phyloP scores from a whole-genome alignment of 2,888 invertebrate genomes.

The Lasioglossum marginatum region DNA sequence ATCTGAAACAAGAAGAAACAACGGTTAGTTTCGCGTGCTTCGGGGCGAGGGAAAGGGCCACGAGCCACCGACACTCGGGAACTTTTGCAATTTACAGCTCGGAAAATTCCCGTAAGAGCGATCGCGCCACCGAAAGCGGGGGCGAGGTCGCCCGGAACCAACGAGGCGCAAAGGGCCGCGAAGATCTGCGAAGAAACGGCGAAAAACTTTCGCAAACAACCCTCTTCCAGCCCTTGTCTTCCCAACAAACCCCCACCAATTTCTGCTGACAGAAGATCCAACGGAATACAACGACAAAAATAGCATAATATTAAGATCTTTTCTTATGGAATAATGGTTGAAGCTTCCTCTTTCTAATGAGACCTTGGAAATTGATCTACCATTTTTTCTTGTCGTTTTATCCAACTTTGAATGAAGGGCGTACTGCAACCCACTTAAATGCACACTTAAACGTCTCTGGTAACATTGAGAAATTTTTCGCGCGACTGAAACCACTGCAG shows the following conservation, averaged over 20 bases:
- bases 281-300: too few species aligned
- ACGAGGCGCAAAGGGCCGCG: not conserved
- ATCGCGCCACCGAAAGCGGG: constrained; percentile 69
- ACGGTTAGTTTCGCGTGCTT: constrained; percentile 60
- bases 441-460: too few species aligned
- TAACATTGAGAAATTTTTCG: too few species aligned
- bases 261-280: too few species aligned
- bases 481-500: too few species aligned
- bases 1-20: constrained; percentile 77
- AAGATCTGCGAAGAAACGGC: not conserved
- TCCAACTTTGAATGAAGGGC: too few species aligned
- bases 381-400: too few species aligned
- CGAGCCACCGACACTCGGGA: constrained; percentile 60
- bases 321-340: too few species aligned
- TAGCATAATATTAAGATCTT: too few species aligned
- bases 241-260: not conserved
- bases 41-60: constrained; percentile 47
- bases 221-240: not conserved
- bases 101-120: constrained; percentile 75
- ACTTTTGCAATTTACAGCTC: constrained; percentile 80
- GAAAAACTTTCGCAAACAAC: not conserved
- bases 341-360: too few species aligned
- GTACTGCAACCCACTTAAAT: too few species aligned
- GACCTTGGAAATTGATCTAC: too few species aligned
- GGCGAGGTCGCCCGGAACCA: constrained; percentile 32